Evolutionary conservation across 2,888 invertebrate genomes (phyloP), one percentile per base, ranked within the genome.

Genomic region (Caradrina kadenii): DNA sequence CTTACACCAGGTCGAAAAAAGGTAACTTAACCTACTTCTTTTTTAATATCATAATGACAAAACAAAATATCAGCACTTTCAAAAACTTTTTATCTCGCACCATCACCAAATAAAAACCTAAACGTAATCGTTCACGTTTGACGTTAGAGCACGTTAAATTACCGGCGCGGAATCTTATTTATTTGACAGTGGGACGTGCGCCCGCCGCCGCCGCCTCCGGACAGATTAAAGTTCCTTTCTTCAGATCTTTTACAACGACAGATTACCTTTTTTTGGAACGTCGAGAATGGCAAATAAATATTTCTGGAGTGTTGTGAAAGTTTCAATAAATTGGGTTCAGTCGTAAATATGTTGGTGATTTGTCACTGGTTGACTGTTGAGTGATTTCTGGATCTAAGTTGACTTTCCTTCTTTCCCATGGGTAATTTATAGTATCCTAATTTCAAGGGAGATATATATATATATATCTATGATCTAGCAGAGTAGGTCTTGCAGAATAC

Each of bases 101-200:
- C 82, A 73, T 50, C 59, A 53, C 64, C 79, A 67, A 84, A 84
- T 76, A 79, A 87, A 87, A 89, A 84, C 83, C 82, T 73, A 82
- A 84, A 85, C 81, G 86, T 82, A 85, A 86, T 87, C 86, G 86
- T 83, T 87, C 87, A 87, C 89, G 87, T 89, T 89, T 89, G 88
- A 88, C 86, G 88, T 80, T 80, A 81, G 83, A 84, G 83, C 72
- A 86, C 87, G 87, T 89, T 87, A 87, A 89, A 90, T 90, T 89
- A 88, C 87, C 83, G 82, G 76, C 80, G 82, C 73, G 83, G 87
- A 85, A 88, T 88, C 85, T 83, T 87, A 87, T 88, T 88, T 88
- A 88, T 89, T 87, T 87, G 87, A 87, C 85, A 85, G 83, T 61
- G 64, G 85, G 78, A 83, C 86, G 84, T 86, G 83, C 68, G 75